A percentile compares a stretch with the other conserved stretches of the same genome.
These are phyloP conservation scores for Chaenogobius annularis DNA, from an alignment of 2,113 vertebrate species.

Conservation along the genomic window DNA sequence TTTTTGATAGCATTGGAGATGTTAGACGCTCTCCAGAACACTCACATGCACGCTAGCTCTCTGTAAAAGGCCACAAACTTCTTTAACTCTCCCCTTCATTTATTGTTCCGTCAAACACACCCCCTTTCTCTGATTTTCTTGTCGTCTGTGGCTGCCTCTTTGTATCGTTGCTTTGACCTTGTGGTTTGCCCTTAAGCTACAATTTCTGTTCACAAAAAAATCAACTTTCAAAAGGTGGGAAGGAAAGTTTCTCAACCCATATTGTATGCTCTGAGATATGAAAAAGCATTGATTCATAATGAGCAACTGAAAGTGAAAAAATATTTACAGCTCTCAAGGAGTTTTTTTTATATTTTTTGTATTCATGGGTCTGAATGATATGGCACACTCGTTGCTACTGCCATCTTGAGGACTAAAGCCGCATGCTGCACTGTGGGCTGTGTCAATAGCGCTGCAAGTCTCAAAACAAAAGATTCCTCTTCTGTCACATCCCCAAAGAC, in stretches of 20 bases:
- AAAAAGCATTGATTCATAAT: not conserved
- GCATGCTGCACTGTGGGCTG: too few relatives aligned
- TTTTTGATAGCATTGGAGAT: not conserved
- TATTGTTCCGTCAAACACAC: conserved; percentile 18
- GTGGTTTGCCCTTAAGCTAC: not conserved
- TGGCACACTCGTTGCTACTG: too few relatives aligned
- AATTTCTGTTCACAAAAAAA: not conserved
- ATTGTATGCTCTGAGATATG: not conserved
- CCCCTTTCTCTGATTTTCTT: not conserved
- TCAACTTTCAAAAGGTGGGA: conserved; percentile 7
- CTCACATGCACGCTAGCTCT: not conserved
- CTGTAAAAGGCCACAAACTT: conserved; percentile 14
- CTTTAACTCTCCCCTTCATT: conserved; percentile 11
- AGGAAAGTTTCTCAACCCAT: not conserved
- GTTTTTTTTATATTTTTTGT: too few relatives aligned
- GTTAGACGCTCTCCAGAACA: not conserved
- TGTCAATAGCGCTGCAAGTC: too few relatives aligned
- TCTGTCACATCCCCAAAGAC: too few relatives aligned
- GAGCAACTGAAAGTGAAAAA: not conserved
- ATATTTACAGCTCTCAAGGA: too few relatives aligned
- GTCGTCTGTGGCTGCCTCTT: not conserved
- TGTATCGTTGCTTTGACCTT: not conserved
- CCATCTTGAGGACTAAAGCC: too few relatives aligned
- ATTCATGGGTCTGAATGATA: too few relatives aligned
- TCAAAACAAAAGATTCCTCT: too few relatives aligned